These are phyloP conservation scores for Phenganax marumi DNA, from an alignment of 92 coral and sea anemone genomes.

Conservation along the genomic window DNA sequence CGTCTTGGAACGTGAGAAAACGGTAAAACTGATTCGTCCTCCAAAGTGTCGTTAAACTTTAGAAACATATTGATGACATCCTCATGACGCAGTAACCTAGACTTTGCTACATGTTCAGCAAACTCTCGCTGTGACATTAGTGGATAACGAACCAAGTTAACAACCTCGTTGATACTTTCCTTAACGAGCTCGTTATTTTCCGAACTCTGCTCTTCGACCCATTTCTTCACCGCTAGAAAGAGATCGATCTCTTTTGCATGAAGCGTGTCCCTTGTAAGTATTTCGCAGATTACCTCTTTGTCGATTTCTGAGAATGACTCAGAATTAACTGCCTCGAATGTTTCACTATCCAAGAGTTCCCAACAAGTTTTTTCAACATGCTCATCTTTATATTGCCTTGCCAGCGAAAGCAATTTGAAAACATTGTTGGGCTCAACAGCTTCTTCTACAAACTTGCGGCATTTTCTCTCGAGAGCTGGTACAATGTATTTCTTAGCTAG, in stretches of 20 bases:
- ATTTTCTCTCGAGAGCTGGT: slow-evolving; percentile 39
- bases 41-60: slow-evolving; percentile 45
- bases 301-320: slow-evolving; percentile 32
- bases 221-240: slow-evolving; percentile 49
- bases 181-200: slow-evolving; percentile 35
- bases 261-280: slow-evolving; percentile 53
- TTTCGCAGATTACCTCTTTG: slow-evolving; percentile 38
- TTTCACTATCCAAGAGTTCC: slow-evolving; percentile 44
- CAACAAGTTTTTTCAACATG: slow-evolving; percentile 42
- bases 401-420: slow-evolving; percentile 31
- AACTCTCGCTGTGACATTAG: slow-evolving; percentile 53
- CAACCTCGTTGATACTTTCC: slow-evolving; percentile 34
- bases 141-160: slow-evolving; percentile 48
- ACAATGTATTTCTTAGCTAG: slow-evolving; percentile 47
- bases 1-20: slow-evolving; percentile 54
- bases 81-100: slow-evolving; percentile 49
- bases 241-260: slow-evolving; percentile 51
- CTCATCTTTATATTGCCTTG: slow-evolving; percentile 29
- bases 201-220: slow-evolving; percentile 42
- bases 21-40: slow-evolving; percentile 32
- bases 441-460: slow-evolving; percentile 22
- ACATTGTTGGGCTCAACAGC: slow-evolving; percentile 40
- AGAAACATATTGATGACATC: slow-evolving; percentile 57
- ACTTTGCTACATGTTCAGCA: slow-evolving; percentile 53
- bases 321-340: slow-evolving; percentile 40